A percentile compares a stretch with the other conserved stretches of the same genome.
Evolutionary conservation across 2,888 invertebrate species (phyloP).

Genomic region (Harpalus rubripes): DNA sequence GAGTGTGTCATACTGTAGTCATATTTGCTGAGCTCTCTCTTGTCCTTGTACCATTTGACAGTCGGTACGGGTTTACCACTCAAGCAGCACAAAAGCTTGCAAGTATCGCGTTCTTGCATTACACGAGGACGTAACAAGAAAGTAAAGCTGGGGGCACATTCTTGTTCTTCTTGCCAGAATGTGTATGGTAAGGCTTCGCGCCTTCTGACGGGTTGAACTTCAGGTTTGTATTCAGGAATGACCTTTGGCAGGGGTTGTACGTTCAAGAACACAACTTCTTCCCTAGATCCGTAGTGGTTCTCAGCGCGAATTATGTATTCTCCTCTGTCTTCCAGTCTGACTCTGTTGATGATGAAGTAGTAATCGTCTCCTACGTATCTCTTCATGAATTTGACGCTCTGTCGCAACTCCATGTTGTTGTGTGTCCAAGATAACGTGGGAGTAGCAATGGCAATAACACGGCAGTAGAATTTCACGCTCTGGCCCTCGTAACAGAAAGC

Average conservation of each 20-base stretch:
- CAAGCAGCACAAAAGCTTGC: slow-evolving; percentile 98
- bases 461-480: slow-evolving; percentile 97
- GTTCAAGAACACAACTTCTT: slow-evolving; percentile 97
- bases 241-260: slow-evolving; percentile 93
- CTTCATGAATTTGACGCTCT: slow-evolving; percentile 99
- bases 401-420: slow-evolving; percentile 94
- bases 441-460: slow-evolving; percentile 95
- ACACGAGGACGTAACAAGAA: slow-evolving; percentile 99
- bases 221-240: slow-evolving; percentile 83
- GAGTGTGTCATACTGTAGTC: slow-evolving; percentile 94
- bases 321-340: slow-evolving; percentile 96
- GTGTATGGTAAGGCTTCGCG: slow-evolving; percentile 91
- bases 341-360: slow-evolving; percentile 98
- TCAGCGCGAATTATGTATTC: slow-evolving; percentile 98
- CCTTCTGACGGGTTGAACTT: slow-evolving; percentile 85
- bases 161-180: slow-evolving; percentile 95
- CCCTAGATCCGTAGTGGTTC: slow-evolving; percentile 96
- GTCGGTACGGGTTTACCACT: slow-evolving; percentile 96
- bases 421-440: slow-evolving; percentile 98
- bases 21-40: slow-evolving; percentile 92
- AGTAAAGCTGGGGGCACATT: slow-evolving; percentile 96
- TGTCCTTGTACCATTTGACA: slow-evolving; percentile 96
- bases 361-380: slow-evolving; percentile 97
- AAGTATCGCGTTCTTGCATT: slow-evolving; percentile 96
- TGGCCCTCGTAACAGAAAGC: slow-evolving; percentile 98